Evolutionary conservation across 2,797 vertebrate species (phyloP).

Genomic region (Bradypus variegatus): DNA sequence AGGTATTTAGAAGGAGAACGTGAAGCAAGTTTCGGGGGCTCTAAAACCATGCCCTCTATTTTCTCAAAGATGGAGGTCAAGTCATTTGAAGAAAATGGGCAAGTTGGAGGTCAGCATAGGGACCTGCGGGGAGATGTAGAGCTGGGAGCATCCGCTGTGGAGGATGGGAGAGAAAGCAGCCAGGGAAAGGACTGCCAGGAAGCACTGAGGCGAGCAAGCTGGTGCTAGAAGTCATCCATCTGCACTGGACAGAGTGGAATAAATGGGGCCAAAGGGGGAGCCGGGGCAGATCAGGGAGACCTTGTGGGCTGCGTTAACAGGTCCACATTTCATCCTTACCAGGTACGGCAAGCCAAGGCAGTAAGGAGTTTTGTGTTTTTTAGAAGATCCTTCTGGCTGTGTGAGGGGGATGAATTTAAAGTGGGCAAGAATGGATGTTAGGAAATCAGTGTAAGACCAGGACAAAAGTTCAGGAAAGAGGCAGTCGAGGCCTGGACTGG

Average conservation of each 20-base stretch:
- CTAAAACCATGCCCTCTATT: background rate
- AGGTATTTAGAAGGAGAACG: background rate
- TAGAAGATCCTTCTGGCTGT: background rate
- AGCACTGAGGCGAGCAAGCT: background rate
- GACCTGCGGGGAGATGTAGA: background rate
- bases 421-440: background rate
- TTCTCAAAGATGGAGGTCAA: background rate
- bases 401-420: background rate
- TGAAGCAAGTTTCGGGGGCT: background rate
- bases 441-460: background rate
- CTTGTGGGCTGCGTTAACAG: accelerated
- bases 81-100: background rate
- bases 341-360: background rate
- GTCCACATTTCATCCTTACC: background rate
- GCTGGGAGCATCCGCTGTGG: background rate
- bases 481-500: background rate
- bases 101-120: background rate
- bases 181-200: background rate
- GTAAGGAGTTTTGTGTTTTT: background rate
- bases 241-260: background rate
- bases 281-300: background rate
- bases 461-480: background rate
- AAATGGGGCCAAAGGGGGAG: background rate
- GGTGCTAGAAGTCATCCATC: background rate
- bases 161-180: background rate